Evolutionary conservation across 2,888 invertebrate genomes (phyloP).

Genomic region (Drosophila macrospina): DNA sequence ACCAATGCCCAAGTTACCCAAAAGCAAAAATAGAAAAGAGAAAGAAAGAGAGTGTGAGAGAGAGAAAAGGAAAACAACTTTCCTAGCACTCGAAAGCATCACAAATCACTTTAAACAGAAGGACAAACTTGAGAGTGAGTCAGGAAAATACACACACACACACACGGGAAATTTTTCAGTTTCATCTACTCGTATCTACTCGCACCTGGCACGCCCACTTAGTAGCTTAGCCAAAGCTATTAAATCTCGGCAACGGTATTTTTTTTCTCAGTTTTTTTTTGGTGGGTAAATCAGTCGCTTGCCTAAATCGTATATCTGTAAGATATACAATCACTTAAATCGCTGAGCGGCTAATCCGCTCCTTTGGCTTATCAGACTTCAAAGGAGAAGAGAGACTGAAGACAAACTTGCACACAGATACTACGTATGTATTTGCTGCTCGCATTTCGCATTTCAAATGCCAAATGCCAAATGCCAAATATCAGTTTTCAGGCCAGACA

Average conservation of each 20-base stretch:
- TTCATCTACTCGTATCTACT: constrained; percentile 32
- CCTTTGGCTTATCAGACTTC: constrained; percentile 68
- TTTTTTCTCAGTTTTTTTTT: constrained; percentile 40
- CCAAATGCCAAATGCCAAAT: constrained; percentile 70
- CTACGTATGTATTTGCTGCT: constrained; percentile 26
- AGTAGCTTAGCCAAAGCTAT: constrained; percentile 72
- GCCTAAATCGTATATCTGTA: constrained; percentile 63
- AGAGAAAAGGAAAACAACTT: constrained; percentile 63
- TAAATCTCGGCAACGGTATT: constrained; percentile 79
- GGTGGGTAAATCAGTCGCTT: constrained; percentile 24
- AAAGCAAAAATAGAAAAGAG: constrained; percentile 21
- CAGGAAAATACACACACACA: constrained; percentile 14
- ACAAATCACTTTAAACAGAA: constrained; percentile 79
- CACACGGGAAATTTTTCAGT: constrained; percentile 29
- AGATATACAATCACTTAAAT: constrained; percentile 81
- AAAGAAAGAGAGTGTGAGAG: constrained; percentile 9
- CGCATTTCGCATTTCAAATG: constrained; percentile 68
- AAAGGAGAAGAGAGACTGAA: constrained; percentile 46
- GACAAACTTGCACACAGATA: constrained; percentile 19
- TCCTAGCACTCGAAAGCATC: constrained; percentile 69
- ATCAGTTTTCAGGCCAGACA: constrained; percentile 65
- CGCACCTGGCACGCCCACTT: constrained; percentile 65
- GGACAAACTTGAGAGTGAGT: constrained; percentile 62
- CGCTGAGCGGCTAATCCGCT: constrained; percentile 79
- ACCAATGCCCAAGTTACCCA: constrained; percentile 62